Base-by-base conservation (phyloP, 2,888 invertebrate species). In the Frankliniella fusca region DNA sequence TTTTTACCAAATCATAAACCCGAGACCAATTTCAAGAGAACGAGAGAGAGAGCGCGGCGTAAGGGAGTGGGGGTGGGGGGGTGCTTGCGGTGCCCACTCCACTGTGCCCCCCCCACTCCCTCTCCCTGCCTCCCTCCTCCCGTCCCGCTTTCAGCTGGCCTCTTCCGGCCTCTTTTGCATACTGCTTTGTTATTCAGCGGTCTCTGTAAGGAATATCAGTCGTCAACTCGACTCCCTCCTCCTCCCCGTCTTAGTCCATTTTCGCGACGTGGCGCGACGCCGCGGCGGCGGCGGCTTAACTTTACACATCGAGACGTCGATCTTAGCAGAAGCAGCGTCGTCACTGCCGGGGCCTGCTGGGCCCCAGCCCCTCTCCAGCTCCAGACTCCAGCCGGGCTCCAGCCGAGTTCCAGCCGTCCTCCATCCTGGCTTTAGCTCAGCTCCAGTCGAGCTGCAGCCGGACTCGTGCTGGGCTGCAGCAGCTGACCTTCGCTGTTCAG, bases 141-240 rank as follows among this genome's bases (percentile, higher is more conserved):
- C 20, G 15, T 10, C 54, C n/a, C 61, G 61, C 61, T 61, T 61
- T 61, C 61, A 61, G 61, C 61, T 7, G 7, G 61, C 61, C 61
- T 61, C 61, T 15, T 15, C 61, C 61, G 61, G 18, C 61, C 61
- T 61, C 20, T 18, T 61, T 61, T 61, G 61, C 61, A 61, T 61
- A 18, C 61, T 61, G 61, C 61, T 61, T 61, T 61, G 61, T 61
- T 61, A 61, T 61, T 61, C 61, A 61, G 61, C 61, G 61, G 61
- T 61, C 61, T 61, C 61, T 61, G 61, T n/a, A n/a, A 61, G 61
- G 61, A 61, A 18, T 61, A 61, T 61, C 61, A 15, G 61, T 61
- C 61, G 61, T 61, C 61, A 20, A 61, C 61, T 61, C 7, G 15
- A 11, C 54, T 54, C 54, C 54, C 8, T 9, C 54, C 54, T 7